Conservation (phyloP, 64 coral and sea anemone genomes). For the Stichodactyla mertensii region DNA sequence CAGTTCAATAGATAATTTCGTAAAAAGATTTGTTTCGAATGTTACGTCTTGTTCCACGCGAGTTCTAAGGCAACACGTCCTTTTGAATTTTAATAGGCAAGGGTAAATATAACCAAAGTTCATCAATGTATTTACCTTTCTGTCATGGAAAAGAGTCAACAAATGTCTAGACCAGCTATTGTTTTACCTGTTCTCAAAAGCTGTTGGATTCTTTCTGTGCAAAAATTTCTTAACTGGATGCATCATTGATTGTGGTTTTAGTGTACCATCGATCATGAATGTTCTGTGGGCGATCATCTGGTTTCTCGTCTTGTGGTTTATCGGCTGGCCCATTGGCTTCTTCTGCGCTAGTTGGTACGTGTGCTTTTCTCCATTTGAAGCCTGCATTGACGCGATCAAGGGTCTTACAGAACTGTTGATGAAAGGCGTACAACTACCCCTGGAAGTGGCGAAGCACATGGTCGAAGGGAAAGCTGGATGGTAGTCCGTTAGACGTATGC, state of each 20-base stretch:
- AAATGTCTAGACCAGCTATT: not conserved
- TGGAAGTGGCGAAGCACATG: slow-evolving; percentile 74
- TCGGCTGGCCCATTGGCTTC: slow-evolving; percentile 71
- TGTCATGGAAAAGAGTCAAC: not conserved
- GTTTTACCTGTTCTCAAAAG: not conserved
- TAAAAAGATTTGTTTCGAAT: not conserved
- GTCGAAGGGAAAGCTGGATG: slow-evolving; percentile 68
- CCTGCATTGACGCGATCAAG: slow-evolving; percentile 65
- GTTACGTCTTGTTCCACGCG: not conserved
- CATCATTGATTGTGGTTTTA: not conserved
- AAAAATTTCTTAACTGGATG: not conserved
- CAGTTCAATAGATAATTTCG: not conserved
- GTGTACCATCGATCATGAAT: slow-evolving; percentile 48
- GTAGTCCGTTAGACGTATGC: not conserved
- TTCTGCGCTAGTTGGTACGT: slow-evolving; percentile 87
- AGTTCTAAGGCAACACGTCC: not conserved
- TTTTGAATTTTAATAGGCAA: no score
- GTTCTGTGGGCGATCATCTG: slow-evolving; percentile 84
- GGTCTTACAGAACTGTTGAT: slow-evolving; percentile 56
- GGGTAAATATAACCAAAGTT: not conserved
- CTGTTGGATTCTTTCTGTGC: not conserved
- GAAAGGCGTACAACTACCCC: slow-evolving; percentile 62
- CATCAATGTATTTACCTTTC: not conserved
- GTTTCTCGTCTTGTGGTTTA: slow-evolving; percentile 63
- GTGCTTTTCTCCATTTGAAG: slow-evolving; percentile 73